Base-by-base conservation (phyloP, 2,113 vertebrate genomes). In the Felis catus region DNA sequence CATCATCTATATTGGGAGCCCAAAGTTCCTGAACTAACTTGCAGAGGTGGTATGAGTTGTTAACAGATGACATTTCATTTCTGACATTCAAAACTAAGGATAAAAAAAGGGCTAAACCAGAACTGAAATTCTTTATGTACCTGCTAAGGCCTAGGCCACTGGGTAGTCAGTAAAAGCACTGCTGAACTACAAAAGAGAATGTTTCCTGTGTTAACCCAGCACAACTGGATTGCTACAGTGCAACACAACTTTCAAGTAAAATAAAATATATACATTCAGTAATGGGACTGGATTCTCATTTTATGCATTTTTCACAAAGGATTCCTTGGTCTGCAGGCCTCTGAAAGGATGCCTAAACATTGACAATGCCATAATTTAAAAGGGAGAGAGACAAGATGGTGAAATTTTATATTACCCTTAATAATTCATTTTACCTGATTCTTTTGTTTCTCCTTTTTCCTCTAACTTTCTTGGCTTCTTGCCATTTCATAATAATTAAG, bases 401-500 rank as follows among this genome's bases (percentile, higher is more conserved):
- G 21, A 88, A 65, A 45, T 45, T 45, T 48, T 71, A 41, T 18
- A 55, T 74, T 3, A 58, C 19, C 10, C 29, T 91, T 93, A 66
- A 81, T 65, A 51, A 93, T 89, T 89, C 21, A 93, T 41, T 95
- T 91, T 86, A 73, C 61, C 61, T 86, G 45, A 95, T 68, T 86
- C 13, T 94, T 89, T 93, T 79, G 16, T 71, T 89, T 58, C 33
- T 74, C 65, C 33, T 31, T 68, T 27, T 45, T 74, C 63, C 25
- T 96, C 58, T 95, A 71, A 90, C 41, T 70, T 85, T 53, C 83
- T 6, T 96, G 29, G 70, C 61, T 65, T 70, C 89, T 86, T 89
- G 76, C 61, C 16, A 78, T 68, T 71, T 93, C n/a, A 89, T 36
- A 89, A 55, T 85, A 89, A 96, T 78, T 91, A 82, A 94, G 79